Percentiles rank a stretch among this genome's conserved stretches.
phyloP scores from a whole-genome alignment of 2,113 vertebrate species.

The Dasypus novemcinctus region DNA sequence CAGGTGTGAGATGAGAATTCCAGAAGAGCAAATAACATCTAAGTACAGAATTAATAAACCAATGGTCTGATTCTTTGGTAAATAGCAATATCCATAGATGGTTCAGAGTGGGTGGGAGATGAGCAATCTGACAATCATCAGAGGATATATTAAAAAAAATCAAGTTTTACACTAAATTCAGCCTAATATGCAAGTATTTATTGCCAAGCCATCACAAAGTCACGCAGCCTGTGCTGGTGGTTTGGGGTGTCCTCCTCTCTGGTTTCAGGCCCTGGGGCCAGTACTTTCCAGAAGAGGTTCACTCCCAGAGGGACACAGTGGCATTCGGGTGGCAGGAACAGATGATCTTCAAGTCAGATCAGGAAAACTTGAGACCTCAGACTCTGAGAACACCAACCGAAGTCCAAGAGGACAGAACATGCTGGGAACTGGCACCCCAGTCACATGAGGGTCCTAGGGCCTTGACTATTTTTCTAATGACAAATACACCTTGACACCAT shows the following conservation, averaged over 20 bases:
- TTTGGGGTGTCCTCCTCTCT: background rate
- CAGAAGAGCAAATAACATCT: background rate
- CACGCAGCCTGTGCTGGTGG: background rate
- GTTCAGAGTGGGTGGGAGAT: background rate
- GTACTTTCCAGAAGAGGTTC: background rate
- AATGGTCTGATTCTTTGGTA: background rate
- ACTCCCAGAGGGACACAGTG: background rate
- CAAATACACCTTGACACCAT: background rate
- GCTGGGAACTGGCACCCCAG: background rate
- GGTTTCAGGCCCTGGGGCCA: background rate
- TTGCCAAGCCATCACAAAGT: background rate
- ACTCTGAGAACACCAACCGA: fast-evolving
- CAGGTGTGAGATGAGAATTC: background rate
- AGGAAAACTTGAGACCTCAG: background rate
- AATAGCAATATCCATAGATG: background rate
- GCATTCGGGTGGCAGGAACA: background rate
- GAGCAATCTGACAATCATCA: background rate
- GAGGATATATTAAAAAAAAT: background rate
- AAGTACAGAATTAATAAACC: background rate
- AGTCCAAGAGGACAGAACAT: background rate
- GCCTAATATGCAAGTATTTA: background rate
- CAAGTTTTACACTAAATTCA: background rate
- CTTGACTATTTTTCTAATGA: background rate
- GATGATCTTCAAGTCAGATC: background rate
- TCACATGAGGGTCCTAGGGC: background rate